Conservation (phyloP, 2,888 invertebrate species). For the Anthrax anthrax region DNA sequence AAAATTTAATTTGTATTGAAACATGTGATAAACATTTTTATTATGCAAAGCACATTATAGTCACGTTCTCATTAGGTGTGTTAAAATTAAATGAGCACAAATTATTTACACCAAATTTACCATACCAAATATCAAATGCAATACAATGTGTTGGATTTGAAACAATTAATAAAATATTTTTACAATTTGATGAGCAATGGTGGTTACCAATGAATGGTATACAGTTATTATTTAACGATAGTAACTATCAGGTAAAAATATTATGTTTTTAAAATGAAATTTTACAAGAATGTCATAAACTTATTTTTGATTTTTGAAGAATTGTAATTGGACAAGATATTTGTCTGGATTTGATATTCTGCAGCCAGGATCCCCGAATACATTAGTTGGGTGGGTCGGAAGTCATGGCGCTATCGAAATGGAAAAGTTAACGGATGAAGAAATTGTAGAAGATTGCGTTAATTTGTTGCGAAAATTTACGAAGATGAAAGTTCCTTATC, state of each 20-base stretch:
- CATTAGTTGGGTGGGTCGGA: conserved; percentile 51
- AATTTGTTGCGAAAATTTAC: conserved; percentile 39
- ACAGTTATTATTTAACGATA: conserved; percentile 14
- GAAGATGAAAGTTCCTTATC: conserved; percentile 35
- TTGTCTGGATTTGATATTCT: conserved; percentile 52
- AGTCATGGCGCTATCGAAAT: conserved; percentile 43
- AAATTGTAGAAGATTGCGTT: conserved; percentile 39
- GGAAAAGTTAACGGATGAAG: conserved; percentile 38
- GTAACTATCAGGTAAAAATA: neutral
- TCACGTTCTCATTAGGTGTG: conserved; percentile 49
- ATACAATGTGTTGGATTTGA: conserved; percentile 47
- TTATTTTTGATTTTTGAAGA: conserved; percentile 9
- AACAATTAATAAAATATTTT: conserved; percentile 50
- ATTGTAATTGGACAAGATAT: conserved; percentile 40
- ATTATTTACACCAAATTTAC: conserved; percentile 42
- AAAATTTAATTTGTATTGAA: conserved; percentile 18
- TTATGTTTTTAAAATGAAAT: neutral
- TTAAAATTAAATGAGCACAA: conserved; percentile 37
- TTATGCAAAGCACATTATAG: conserved; percentile 41
- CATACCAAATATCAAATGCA: conserved; percentile 33
- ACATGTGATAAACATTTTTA: conserved; percentile 23
- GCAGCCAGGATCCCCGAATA: conserved; percentile 34
- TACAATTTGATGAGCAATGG: conserved; percentile 47
- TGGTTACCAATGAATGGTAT: conserved; percentile 35
- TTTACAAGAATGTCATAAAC: neutral